These are phyloP conservation scores for Hyaena hyaena DNA, from an alignment of 2,113 vertebrate genomes.

Conservation along the genomic window DNA sequence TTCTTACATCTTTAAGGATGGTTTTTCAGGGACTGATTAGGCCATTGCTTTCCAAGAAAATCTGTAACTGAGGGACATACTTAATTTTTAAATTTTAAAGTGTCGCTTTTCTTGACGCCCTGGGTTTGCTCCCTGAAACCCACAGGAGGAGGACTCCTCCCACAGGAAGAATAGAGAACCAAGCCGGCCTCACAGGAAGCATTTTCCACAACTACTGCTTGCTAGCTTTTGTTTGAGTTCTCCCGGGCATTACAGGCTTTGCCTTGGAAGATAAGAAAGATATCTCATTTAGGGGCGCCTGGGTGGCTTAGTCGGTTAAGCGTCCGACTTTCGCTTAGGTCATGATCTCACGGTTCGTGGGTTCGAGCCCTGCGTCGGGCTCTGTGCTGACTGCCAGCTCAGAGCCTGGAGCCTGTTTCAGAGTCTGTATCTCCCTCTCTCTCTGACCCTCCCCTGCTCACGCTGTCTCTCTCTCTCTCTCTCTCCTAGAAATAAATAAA, in stretches of 20 bases:
- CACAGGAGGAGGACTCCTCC: neutral
- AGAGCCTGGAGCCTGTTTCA: too few relatives aligned
- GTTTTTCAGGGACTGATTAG: neutral
- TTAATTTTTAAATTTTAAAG: neutral
- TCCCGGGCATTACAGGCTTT: neutral
- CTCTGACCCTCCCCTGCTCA: too few relatives aligned
- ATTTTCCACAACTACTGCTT: neutral
- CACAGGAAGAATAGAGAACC: neutral
- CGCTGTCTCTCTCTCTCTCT: too few relatives aligned
- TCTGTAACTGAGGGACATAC: neutral
- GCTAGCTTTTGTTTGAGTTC: neutral
- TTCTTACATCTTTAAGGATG: neutral
- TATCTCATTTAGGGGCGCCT: neutral
- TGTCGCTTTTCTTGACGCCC: neutral
- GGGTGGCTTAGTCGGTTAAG: too few relatives aligned
- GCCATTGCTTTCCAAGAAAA: neutral
- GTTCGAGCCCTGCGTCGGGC: too few relatives aligned
- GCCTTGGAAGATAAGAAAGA: too few relatives aligned
- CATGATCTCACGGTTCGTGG: too few relatives aligned
- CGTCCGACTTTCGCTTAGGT: too few relatives aligned
- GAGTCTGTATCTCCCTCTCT: too few relatives aligned
- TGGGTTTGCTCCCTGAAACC: neutral
- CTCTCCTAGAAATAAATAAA: too few relatives aligned
- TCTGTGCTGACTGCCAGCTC: too few relatives aligned
- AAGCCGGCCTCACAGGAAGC: neutral